Evolutionary conservation across 2,888 invertebrate species (phyloP), one percentile per base, ranked within the genome.

Genomic region (Cordylochernes scorpioides): DNA sequence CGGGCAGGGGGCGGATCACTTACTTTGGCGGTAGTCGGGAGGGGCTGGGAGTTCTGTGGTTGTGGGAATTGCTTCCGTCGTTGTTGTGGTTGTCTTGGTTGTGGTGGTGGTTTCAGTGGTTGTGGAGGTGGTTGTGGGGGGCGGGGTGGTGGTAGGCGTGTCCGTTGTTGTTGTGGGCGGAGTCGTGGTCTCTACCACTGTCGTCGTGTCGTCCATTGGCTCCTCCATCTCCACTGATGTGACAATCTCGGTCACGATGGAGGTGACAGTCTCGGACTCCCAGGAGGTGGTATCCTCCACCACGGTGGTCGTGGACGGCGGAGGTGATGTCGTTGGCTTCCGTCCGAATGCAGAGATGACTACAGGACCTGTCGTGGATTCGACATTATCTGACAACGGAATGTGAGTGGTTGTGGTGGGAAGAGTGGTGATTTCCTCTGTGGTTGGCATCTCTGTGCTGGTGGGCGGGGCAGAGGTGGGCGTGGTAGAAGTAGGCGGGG

Each of bases 121-220:
- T 34, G 62, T 63, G 36, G 36, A 68, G 65, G 21, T 61, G 61
- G 41, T 68, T 68, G 30, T 28, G 4, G 38, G 10, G 18, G 19
- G 13, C 6, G 36, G 15, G 8, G 32, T 31, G 7, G 35, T 21
- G 5, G 25, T 19, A 7, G 27, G 28, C 9, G 28, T 25, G 4
- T 28, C 17, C 14, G 17, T 25, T 21, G 33, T 19, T 3, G 36
- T 28, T 13, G 42, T 15, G 9, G 35, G 22, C 12, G 29, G 30
- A 2, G 42, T 33, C 16, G 34, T 31, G 14, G 38, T 34, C 6
- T 48, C 46, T 27, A 45, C 30, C 26, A 46, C 45, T 6, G 51
- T 46, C 32, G 46, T 49, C 3, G 41, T 17, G 13, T 19, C 19
- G 19, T 9, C n/a, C n/a, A n/a, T n/a, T n/a, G n/a, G n/a, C n/a